phyloP scores from a whole-genome alignment of 2,113 vertebrate species.

The Fregetta grallaria region DNA sequence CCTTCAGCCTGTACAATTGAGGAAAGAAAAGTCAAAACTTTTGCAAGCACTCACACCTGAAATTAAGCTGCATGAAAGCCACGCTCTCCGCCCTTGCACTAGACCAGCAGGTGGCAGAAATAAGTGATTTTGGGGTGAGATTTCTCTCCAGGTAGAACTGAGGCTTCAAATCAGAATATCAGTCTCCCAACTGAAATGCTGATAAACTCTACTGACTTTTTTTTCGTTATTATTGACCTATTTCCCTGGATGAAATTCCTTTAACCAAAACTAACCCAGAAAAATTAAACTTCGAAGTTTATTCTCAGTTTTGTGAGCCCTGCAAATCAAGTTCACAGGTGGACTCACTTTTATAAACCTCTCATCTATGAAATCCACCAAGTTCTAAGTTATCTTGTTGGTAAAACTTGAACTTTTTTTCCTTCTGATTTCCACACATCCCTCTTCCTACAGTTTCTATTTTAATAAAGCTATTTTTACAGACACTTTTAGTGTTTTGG shows the following conservation, averaged over 20 bases:
- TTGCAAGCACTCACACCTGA: neutral
- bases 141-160: neutral
- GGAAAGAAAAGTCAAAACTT: neutral
- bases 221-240: neutral
- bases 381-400: neutral
- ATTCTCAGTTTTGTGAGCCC: neutral
- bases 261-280: neutral
- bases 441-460: neutral
- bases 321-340: neutral
- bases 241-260: neutral
- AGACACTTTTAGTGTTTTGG: neutral
- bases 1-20: slow-evolving; percentile 48
- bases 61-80: neutral
- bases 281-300: neutral
- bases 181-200: neutral
- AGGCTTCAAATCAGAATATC: neutral
- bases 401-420: neutral
- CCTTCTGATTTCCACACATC: neutral
- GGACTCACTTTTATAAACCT: neutral
- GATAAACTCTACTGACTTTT: neutral
- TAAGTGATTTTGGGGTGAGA: neutral
- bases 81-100: rapidly evolving
- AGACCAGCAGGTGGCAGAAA: neutral
- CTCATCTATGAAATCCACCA: neutral
- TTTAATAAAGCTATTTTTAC: neutral